Conservation (phyloP, 2,797 vertebrate genomes). For the Alauda arvensis region DNA sequence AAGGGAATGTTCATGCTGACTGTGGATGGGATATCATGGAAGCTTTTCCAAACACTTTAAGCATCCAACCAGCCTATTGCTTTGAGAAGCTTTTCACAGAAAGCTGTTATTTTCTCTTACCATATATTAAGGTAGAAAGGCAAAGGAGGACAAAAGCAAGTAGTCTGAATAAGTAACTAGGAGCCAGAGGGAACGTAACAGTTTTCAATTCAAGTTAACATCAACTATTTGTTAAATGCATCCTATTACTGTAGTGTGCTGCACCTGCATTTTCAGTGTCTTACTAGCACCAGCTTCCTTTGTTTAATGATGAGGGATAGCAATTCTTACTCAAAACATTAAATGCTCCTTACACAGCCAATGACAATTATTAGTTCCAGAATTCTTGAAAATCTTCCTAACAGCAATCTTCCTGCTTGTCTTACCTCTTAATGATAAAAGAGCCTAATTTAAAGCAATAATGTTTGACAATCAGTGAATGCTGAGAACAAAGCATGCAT, state of each 20-base stretch:
- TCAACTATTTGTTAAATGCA: not conserved
- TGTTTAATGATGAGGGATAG: not conserved
- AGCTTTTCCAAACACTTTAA: not conserved
- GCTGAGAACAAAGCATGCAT: not conserved
- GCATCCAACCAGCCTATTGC: not conserved
- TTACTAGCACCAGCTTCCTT: not conserved
- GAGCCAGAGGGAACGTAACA: not conserved
- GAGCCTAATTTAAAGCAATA: not conserved
- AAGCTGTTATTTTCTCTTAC: not conserved
- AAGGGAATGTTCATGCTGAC: not conserved
- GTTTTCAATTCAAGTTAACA: not conserved
- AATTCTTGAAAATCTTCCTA: not conserved
- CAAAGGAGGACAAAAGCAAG: not conserved
- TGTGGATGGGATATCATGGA: not conserved
- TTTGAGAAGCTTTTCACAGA: not conserved
- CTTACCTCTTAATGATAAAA: not conserved
- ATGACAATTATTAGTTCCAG: not conserved
- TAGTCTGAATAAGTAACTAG: not conserved
- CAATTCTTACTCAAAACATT: not conserved
- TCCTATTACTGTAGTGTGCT: not conserved
- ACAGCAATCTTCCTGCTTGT: not conserved
- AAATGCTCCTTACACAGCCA: not conserved
- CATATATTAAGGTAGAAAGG: not conserved
- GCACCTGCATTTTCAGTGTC: not conserved
- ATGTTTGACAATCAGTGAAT: not conserved